Base-by-base conservation (phyloP, 2,113 vertebrate genomes). In the Nansenia antarctica region DNA sequence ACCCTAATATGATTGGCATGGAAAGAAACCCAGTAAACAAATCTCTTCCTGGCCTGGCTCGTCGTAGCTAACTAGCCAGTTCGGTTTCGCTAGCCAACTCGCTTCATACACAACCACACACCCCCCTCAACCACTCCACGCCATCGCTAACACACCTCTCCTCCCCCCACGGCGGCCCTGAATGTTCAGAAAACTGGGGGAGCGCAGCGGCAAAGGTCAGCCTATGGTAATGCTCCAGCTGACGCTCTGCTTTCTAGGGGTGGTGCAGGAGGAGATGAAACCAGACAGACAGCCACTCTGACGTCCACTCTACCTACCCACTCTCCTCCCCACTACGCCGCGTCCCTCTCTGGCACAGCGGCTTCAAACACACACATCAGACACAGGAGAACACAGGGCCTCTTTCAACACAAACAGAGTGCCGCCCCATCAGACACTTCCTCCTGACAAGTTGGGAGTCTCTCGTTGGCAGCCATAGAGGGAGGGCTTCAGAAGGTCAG, bases 191-290 rank as follows among this genome's bases (percentile, higher is more conserved):
- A 82, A 82, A 71, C 74, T 84, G 74, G 81, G 32, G 86, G 77
- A 86, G 88, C 52, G 85, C 72, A 67, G 75, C 80, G 20, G 75
- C 83, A 90, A 91, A 90, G 90, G 90, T 90, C 90, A 90, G 84
- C 78, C 78, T 85, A 90, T 90, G 90, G 82, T 88, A 90, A 91
- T 91, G 84, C 81, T 81, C 81, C 66, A 73, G 82, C 75, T 80
- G 85, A 85, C 86, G 79, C 78, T 73, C 77, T 67, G 87, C 82
- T 82, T 74, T 79, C 72, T 81, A 76, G 76, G 27, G 5, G 66
- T 24, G 27, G 53, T 72, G 83, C 60, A 49, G 79, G 80, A 72
- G 68, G 70, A 82, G 79, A 82, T 73, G 69, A 85, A 83, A 79
- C 72, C 77, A 70, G 52, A 69, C 81, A 83, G 83, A 81, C 83